These are phyloP conservation scores for Junonia oenone DNA, from an alignment of 2,888 invertebrate species.

Conservation along the genomic window DNA sequence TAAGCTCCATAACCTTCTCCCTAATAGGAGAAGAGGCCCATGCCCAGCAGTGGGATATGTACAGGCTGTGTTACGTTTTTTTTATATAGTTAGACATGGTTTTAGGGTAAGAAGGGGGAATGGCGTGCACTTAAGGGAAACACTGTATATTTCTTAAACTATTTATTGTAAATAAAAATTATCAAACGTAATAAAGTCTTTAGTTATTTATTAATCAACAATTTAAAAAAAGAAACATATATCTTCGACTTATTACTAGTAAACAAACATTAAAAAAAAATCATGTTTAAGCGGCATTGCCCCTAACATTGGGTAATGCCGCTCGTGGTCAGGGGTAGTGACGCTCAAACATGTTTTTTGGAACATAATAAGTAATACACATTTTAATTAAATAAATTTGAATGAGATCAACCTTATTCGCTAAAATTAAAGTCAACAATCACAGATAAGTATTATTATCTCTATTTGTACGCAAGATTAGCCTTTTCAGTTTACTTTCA, in stretches of 20 bases:
- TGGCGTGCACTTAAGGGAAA: no score
- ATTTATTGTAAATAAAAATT: not conserved
- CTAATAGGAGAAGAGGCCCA: no score
- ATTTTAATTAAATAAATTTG: no score
- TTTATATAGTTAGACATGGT: no score
- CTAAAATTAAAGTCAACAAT: no score
- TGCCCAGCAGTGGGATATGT: no score
- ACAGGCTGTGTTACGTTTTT: no score
- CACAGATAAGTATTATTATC: not conserved
- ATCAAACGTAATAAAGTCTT: not conserved
- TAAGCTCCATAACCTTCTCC: no score
- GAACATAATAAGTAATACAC: constrained; percentile 5
- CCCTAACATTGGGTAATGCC: constrained; percentile 3
- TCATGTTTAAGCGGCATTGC: not conserved
- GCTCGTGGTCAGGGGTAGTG: constrained; percentile 4
- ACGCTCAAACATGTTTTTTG: constrained; percentile 13
- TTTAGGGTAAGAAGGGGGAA: constrained; percentile 2
- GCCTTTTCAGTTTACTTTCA: not conserved
- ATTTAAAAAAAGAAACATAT: no score
- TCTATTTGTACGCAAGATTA: not conserved
- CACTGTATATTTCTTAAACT: not conserved
- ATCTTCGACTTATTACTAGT: no score
- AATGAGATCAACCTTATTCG: no score
- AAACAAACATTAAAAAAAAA: not conserved
- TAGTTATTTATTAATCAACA: not conserved